Percentiles rank a stretch among this genome's conserved stretches.
These are phyloP conservation scores for Caiman crocodilus DNA, from an alignment of 2,797 vertebrate species.

Conservation along the genomic window DNA sequence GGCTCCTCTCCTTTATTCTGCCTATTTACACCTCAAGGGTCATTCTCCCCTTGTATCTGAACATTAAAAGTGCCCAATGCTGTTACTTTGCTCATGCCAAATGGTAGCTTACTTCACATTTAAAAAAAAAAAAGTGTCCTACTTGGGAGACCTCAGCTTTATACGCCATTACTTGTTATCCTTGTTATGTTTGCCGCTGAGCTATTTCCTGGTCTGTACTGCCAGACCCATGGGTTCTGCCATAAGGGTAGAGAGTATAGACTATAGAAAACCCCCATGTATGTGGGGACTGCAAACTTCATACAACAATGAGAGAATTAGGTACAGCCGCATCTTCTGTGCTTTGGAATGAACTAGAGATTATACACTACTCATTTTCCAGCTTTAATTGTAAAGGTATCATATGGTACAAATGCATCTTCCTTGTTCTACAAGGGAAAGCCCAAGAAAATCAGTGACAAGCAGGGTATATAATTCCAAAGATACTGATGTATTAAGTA, in stretches of 20 bases:
- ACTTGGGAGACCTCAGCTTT: neutral
- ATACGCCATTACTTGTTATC: neutral
- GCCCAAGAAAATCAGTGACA: neutral
- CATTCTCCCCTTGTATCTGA: neutral
- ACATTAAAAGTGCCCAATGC: neutral
- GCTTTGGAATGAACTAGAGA: neutral
- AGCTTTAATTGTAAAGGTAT: neutral
- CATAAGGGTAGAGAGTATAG: neutral
- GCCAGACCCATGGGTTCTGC: neutral
- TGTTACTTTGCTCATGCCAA: neutral
- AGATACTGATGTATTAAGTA: neutral
- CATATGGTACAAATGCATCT: neutral
- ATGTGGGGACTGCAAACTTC: neutral
- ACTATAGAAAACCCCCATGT: neutral
- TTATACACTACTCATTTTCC: slow-evolving; percentile 22
- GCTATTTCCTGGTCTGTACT: neutral
- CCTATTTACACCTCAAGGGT: neutral
- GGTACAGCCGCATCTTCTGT: neutral
- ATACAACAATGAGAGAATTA: neutral
- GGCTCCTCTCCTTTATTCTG: neutral
- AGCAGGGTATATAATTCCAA: neutral
- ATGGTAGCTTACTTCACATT: neutral
- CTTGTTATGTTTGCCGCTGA: neutral
- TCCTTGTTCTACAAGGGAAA: neutral
- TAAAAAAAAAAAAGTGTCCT: neutral